Percentiles rank a stretch among this genome's conserved stretches.
phyloP scores from a whole-genome alignment of 2,888 invertebrate species.

The Halictus quadricinctus region DNA sequence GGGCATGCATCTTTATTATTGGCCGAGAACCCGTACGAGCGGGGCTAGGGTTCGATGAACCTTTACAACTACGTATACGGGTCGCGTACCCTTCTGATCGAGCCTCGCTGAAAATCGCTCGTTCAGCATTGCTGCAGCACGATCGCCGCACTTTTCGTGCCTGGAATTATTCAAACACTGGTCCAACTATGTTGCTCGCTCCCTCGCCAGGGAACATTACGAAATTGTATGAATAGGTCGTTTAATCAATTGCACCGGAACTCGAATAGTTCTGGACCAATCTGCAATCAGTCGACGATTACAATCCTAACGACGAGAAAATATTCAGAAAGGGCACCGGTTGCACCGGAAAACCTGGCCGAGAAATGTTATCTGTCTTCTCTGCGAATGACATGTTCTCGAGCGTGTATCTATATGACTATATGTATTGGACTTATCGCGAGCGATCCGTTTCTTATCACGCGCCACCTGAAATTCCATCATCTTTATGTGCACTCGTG shows the following conservation, averaged over 20 bases:
- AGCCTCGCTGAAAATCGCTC: constrained; percentile 57
- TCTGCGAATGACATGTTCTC: neutral
- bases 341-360: neutral
- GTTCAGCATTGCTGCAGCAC: neutral
- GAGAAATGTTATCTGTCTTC: neutral
- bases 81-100: constrained; percentile 62
- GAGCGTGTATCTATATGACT: constrained; percentile 39
- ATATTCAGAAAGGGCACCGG: neutral
- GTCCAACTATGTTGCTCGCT: neutral
- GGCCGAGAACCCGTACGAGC: constrained; percentile 67
- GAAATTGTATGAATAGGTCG: neutral
- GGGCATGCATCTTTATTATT: constrained; percentile 74
- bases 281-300: neutral
- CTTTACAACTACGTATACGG: constrained; percentile 59
- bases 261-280: neutral
- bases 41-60: constrained; percentile 69
- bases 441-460: constrained; percentile 62
- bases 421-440: constrained; percentile 58
- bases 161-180: constrained; percentile 8
- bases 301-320: neutral
- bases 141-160: neutral
- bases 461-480: constrained; percentile 37
- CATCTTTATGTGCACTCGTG: constrained; percentile 18
- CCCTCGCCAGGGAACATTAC: neutral
- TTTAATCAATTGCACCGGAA: neutral